Conservation (phyloP, 1,140 invertebrate genomes). For the Anoplolepis gracilipes region DNA sequence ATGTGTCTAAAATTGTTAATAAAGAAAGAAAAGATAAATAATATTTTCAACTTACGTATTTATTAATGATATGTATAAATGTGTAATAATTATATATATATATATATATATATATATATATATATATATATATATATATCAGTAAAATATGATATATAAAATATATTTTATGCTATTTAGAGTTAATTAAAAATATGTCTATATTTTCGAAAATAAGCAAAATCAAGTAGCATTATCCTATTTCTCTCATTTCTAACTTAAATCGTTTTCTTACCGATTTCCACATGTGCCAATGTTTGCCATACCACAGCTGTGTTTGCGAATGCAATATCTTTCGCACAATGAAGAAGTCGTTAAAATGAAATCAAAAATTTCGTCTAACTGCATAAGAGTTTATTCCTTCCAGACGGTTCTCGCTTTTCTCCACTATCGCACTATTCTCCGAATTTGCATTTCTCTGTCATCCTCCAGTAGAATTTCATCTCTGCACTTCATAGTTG, state of each 20-base stretch:
- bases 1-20: neutral
- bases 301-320: neutral
- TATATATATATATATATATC: no score
- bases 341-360: slow-evolving; percentile 9
- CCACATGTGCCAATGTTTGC: neutral
- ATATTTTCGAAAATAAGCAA: neutral
- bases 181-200: neutral
- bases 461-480: neutral
- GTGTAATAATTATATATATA: neutral
- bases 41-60: neutral
- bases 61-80: neutral
- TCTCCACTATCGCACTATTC: slow-evolving; percentile 8
- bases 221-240: neutral
- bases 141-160: neutral
- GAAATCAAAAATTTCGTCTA: slow-evolving; percentile 14
- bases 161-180: neutral
- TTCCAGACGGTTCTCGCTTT: neutral
- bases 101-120: no score
- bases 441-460: slow-evolving; percentile 37
- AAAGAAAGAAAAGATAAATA: neutral
- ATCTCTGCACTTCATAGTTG: slow-evolving; percentile 4
- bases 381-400: neutral
- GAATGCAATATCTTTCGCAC: slow-evolving; percentile 18
- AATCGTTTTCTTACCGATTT: neutral
- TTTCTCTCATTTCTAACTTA: neutral